Conservation (phyloP, 92 coral and sea anemone species). For the Umimayanthus chanpuru region DNA sequence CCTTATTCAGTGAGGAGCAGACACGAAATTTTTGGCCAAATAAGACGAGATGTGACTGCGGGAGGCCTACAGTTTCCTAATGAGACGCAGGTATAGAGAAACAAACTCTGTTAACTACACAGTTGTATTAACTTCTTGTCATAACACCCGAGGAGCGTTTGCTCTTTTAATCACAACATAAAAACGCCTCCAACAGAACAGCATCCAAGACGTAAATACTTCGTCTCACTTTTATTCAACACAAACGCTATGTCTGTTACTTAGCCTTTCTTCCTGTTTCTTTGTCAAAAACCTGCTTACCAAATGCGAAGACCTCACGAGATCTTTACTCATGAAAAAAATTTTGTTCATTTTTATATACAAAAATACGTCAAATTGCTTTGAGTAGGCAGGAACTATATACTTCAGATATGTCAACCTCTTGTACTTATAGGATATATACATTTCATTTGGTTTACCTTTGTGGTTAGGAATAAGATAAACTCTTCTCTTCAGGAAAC, state of each 20-base stretch:
- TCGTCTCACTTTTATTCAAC: constrained; percentile 18
- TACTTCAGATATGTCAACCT: constrained; percentile 11
- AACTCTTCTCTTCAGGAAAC: constrained; percentile 39
- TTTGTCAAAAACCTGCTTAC: constrained; percentile 4
- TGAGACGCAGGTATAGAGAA: constrained; percentile 75
- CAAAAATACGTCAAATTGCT: constrained; percentile 15
- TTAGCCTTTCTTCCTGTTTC: constrained; percentile 1
- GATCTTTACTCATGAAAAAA: constrained; percentile 20
- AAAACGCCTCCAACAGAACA: background rate
- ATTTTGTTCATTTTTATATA: constrained; percentile 17
- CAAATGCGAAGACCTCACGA: constrained; percentile 9
- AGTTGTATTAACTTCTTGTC: constrained; percentile 64
- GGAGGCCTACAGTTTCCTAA: constrained; percentile 53
- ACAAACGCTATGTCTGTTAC: constrained; percentile 1
- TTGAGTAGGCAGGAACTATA: constrained; percentile 18
- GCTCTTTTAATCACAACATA: constrained; percentile 44
- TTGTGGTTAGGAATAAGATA: constrained; percentile 42
- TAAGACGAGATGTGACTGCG: constrained; percentile 57
- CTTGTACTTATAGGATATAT: constrained; percentile 25
- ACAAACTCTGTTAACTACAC: constrained; percentile 47
- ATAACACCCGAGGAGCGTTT: constrained; percentile 46
- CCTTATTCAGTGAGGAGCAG: constrained; percentile 71
- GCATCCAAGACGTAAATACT: constrained; percentile 3
- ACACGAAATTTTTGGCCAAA: constrained; percentile 76
- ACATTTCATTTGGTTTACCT: constrained; percentile 44